phyloP scores from a whole-genome alignment of 2,113 vertebrate species.

The human (Homo sapiens) region GRCh38 chr9:26713501-26714000 shows the following conservation, averaged over 20 bases:
- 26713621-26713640: not conserved
- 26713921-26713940: slow-evolving; percentile 72
- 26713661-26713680: slow-evolving; percentile 11
- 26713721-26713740: slow-evolving; percentile 35
- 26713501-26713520: not conserved
- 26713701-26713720: slow-evolving; percentile 46
- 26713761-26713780: slow-evolving; percentile 52
- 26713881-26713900: slow-evolving; percentile 77
- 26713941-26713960: slow-evolving; percentile 73
- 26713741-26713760: slow-evolving; percentile 44
- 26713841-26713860: slow-evolving; percentile 76
- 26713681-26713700: slow-evolving; percentile 50
- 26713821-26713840: slow-evolving; percentile 72
- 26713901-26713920: slow-evolving; percentile 76
- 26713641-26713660: slow-evolving; percentile 59
- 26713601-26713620: not conserved
- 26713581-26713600: not conserved
- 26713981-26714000: slow-evolving; percentile 71
- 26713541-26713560: slow-evolving; percentile 25
- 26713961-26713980: slow-evolving; percentile 72
- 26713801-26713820: slow-evolving; percentile 63
- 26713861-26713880: slow-evolving; percentile 76
- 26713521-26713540: not conserved
- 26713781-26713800: slow-evolving; percentile 51
- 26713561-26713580: not conserved